Evolutionary conservation across 2,888 invertebrate genomes (phyloP), one percentile per base, ranked within the genome.

Genomic region (Leistus spinibarbis): DNA sequence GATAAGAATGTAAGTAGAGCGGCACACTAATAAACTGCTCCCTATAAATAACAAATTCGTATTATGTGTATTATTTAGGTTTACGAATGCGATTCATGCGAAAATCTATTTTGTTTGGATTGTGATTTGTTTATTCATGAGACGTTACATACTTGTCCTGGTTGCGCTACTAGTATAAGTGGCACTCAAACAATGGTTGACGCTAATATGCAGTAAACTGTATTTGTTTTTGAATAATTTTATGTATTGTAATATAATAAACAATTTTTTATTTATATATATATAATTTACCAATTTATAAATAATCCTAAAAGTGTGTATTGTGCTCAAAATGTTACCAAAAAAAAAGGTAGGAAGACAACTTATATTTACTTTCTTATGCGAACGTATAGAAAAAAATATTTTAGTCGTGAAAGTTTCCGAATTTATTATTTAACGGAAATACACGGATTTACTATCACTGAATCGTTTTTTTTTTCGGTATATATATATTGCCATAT

Each of bases 121-220:
- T 99, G 99, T 88, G 98, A 99, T 88, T 89, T 95, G 80, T 95
- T 97, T 83, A 92, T 99, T 54, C 96, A 98, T 79, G 95, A 96
- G 80, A 93, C 95, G 0, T 87, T 99, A 70, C 99, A 99, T 85
- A 95, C 95, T 54, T 99, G 99, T 85, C 98, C 99, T 16, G 98
- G 97, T 60, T 99, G 99, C 87, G 92, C 96, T n/a, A 91, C 93
- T 1, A 90, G 89, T 84, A 85, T 86, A 63, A 82, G 86, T 68
- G 87, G 87, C 20, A 89, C 87, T 80, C 86, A 87, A 79, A 73
- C 62, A 60, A 60, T 60, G 60, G 60, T 60, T 20, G 13, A 40
- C 13, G 40, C 40, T 3, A 40, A 40, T 40, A 40, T 40, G 40
- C 40, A 40, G 7, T 40, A 13, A 40, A n/a, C n/a, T n/a, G n/a